These are phyloP conservation scores for Atopsyche davidsoni DNA, from an alignment of 1,140 invertebrate species.

Conservation along the genomic window DNA sequence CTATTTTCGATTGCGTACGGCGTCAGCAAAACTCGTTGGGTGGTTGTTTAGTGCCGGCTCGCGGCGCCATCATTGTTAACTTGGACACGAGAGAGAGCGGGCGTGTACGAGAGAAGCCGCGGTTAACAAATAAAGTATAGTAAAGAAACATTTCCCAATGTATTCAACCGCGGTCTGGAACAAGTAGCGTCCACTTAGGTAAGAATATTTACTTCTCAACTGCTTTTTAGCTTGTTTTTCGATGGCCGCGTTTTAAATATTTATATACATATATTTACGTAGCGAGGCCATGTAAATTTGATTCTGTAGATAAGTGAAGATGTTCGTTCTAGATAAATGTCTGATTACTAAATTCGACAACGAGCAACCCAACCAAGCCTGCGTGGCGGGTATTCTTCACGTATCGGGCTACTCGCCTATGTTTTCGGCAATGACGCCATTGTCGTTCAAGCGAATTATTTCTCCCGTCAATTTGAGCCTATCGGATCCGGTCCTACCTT, in stretches of 20 bases:
- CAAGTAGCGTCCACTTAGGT: slow-evolving; percentile 11
- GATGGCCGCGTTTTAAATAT: not conserved
- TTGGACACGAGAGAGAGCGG: slow-evolving; percentile 9
- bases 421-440: no score
- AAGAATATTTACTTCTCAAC: no score
- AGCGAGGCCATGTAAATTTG: not conserved
- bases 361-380: no score
- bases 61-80: slow-evolving; percentile 13
- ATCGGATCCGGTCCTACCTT: no score
- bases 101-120: slow-evolving; percentile 5
- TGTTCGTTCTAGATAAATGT: no score
- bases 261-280: not conserved
- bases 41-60: not conserved
- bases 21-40: not conserved
- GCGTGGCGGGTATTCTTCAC: no score
- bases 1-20: slow-evolving; percentile 9
- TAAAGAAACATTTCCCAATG: slow-evolving; percentile 15
- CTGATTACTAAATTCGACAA: no score
- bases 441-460: no score
- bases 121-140: slow-evolving; percentile 8
- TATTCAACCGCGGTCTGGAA: slow-evolving; percentile 17
- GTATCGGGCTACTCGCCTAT: no score
- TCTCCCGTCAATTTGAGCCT: no score
- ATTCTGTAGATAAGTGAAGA: no score
- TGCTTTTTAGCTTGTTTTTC: no score